Evolutionary conservation across 2,113 vertebrate genomes (phyloP).

Genomic region (Urocolius indicus): DNA sequence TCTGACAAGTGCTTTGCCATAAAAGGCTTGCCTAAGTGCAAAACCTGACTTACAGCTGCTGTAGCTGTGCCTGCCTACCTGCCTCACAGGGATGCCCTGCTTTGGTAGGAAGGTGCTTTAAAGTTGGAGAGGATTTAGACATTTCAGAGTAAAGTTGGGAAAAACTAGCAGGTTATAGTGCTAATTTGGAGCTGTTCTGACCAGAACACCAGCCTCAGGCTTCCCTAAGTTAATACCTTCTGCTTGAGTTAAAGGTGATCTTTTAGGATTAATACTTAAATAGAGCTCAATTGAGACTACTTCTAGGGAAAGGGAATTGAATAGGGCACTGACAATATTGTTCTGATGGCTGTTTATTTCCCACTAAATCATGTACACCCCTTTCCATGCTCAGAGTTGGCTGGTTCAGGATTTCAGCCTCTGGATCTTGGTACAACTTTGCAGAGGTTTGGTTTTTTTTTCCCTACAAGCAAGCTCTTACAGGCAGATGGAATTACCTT

Average conservation of each 20-base stretch:
- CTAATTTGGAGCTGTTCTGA: not conserved
- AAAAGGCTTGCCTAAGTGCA: not conserved
- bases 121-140: not conserved
- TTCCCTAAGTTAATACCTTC: not conserved
- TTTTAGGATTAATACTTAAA: not conserved
- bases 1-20: conserved; percentile 5
- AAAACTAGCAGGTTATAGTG: not conserved
- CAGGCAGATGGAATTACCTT: not conserved
- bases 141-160: not conserved
- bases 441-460: not conserved
- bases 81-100: not conserved
- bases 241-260: not conserved
- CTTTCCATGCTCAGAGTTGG: not conserved
- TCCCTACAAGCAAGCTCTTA: not conserved
- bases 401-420: not conserved
- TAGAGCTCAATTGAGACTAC: not conserved
- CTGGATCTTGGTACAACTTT: not conserved
- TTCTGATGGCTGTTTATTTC: not conserved
- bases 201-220: not conserved
- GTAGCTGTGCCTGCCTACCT: not conserved
- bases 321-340: not conserved
- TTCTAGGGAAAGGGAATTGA: not conserved
- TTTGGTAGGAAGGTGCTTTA: not conserved
- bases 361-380: not conserved
- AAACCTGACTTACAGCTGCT: not conserved